Percentiles rank a stretch among this genome's conserved stretches.
Evolutionary conservation across 2,888 invertebrate genomes (phyloP).

Genomic region (Sceliomorpha sp.): DNA sequence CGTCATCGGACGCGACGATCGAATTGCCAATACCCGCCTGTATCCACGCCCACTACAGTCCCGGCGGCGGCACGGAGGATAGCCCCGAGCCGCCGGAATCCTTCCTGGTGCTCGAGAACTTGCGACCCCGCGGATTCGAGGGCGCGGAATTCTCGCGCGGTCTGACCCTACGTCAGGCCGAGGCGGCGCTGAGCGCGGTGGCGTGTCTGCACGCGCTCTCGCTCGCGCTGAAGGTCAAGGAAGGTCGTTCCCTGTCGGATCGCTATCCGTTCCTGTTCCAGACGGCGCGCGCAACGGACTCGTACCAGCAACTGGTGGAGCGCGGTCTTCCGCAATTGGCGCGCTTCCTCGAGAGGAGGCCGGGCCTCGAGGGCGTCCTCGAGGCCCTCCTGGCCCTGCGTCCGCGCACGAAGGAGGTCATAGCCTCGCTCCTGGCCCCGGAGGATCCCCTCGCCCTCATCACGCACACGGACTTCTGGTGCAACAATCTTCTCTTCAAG

Average conservation of each 20-base stretch:
- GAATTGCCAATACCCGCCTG: slow-evolving; percentile 86
- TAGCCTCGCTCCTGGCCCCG: slow-evolving; percentile 86
- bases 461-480: slow-evolving; percentile 92
- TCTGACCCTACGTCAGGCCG: slow-evolving; percentile 84
- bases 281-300: slow-evolving; percentile 89
- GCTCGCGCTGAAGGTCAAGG: slow-evolving; percentile 83
- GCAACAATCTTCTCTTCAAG: slow-evolving; percentile 87
- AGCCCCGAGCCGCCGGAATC: slow-evolving; percentile 83
- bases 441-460: slow-evolving; percentile 88
- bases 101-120: slow-evolving; percentile 88
- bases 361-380: slow-evolving; percentile 84
- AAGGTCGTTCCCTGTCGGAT: slow-evolving; percentile 81
- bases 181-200: slow-evolving; percentile 86
- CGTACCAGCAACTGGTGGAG: slow-evolving; percentile 89
- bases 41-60: slow-evolving; percentile 85
- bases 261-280: slow-evolving; percentile 87
- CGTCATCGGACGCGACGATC: slow-evolving; percentile 72
- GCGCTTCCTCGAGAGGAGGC: slow-evolving; percentile 85
- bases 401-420: slow-evolving; percentile 86
- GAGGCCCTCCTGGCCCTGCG: slow-evolving; percentile 83
- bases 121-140: slow-evolving; percentile 84
- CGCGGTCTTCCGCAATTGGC: slow-evolving; percentile 89
- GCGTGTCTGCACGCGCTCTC: slow-evolving; percentile 88
- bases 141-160: slow-evolving; percentile 87
- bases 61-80: slow-evolving; percentile 78